Evolutionary conservation across 1,140 invertebrate genomes (phyloP).

Genomic region (Caerostris darwini): DNA sequence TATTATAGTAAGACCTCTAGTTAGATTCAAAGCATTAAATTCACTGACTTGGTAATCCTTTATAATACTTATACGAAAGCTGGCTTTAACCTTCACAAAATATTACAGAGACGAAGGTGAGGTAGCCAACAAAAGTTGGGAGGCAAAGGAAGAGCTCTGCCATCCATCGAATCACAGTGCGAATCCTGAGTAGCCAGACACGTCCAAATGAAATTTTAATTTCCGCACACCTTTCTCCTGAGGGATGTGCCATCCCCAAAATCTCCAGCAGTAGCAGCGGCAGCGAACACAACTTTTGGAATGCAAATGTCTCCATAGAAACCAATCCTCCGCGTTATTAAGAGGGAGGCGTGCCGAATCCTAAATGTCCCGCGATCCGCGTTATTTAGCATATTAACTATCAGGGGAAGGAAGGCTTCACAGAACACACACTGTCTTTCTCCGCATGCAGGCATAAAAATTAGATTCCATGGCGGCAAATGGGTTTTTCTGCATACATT

Average conservation of each 20-base stretch:
- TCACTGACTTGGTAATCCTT: too few species aligned
- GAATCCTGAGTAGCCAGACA: neutral
- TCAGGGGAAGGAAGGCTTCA: neutral
- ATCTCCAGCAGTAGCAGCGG: too few species aligned
- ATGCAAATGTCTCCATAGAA: slow-evolving; percentile 15
- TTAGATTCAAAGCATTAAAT: too few species aligned
- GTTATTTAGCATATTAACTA: slow-evolving; percentile 15
- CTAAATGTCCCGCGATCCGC: neutral
- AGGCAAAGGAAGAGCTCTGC: too few species aligned
- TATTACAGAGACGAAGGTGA: too few species aligned
- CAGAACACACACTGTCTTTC: too few species aligned
- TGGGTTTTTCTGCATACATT: too few species aligned
- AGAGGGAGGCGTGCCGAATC: neutral
- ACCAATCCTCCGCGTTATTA: neutral
- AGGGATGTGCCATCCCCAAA: neutral
- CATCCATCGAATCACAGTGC: neutral
- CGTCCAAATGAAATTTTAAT: neutral
- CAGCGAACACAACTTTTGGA: neutral
- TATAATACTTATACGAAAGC: too few species aligned
- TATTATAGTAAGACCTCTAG: too few species aligned
- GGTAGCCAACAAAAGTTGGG: too few species aligned
- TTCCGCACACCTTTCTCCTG: neutral
- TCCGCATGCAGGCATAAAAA: neutral
- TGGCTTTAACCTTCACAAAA: too few species aligned
- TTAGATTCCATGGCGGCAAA: neutral